Percentiles rank a stretch among this genome's conserved stretches.
phyloP scores from a whole-genome alignment of 2,797 vertebrate species.

The Myotis findleyi region DNA sequence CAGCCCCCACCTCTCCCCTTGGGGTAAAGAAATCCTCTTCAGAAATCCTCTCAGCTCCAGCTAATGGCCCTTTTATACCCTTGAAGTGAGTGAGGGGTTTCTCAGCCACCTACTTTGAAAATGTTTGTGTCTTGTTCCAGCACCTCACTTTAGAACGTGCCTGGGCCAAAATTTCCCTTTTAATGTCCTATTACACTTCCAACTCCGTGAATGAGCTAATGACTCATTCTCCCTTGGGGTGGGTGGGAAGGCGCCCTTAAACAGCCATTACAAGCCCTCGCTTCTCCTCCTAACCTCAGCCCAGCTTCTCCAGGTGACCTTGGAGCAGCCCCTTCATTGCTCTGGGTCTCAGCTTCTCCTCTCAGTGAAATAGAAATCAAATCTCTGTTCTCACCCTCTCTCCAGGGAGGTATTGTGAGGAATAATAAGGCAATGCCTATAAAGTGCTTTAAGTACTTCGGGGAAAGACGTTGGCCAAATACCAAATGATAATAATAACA shows the following conservation, averaged over 20 bases:
- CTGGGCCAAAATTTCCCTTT: slow-evolving; percentile 49
- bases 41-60: neutral
- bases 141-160: slow-evolving; percentile 19
- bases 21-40: slow-evolving; percentile 34
- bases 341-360: slow-evolving; percentile 67
- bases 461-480: slow-evolving; percentile 83
- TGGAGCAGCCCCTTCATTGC: slow-evolving; percentile 59
- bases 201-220: slow-evolving; percentile 65
- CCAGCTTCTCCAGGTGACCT: slow-evolving; percentile 64
- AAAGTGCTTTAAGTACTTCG: slow-evolving; percentile 84
- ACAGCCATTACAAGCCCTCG: slow-evolving; percentile 45
- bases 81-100: neutral
- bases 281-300: slow-evolving; percentile 66
- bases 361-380: slow-evolving; percentile 73
- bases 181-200: slow-evolving; percentile 42
- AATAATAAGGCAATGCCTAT: slow-evolving; percentile 81
- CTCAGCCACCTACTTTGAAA: slow-evolving; percentile 35
- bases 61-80: neutral
- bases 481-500: slow-evolving; percentile 85
- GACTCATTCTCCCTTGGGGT: slow-evolving; percentile 43
- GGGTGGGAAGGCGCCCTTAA: slow-evolving; percentile 66
- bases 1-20: neutral
- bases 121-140: slow-evolving; percentile 28
- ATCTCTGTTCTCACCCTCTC: slow-evolving; percentile 69
- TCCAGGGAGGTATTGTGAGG: slow-evolving; percentile 79